A percentile compares a stretch with the other conserved stretches of the same genome.
phyloP scores from a whole-genome alignment of 2,888 invertebrate genomes.

The Blastobasis adustella region DNA sequence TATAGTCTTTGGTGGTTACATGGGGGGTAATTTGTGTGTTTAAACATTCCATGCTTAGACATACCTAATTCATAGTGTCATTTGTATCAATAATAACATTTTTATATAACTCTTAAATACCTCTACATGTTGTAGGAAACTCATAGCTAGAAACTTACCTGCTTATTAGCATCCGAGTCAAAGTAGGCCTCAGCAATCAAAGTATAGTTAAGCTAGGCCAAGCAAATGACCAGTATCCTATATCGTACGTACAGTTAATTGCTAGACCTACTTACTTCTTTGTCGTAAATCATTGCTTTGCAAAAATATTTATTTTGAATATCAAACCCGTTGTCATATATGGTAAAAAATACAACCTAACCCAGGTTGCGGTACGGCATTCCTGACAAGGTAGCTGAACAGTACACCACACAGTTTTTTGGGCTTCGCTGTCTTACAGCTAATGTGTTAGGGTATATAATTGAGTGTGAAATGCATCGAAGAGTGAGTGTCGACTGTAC shows the following conservation, averaged over 20 bases:
- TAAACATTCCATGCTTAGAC: too few species aligned
- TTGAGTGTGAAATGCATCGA: too few species aligned
- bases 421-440: neutral
- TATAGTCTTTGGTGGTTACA: too few species aligned
- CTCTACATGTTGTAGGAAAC: too few species aligned
- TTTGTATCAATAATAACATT: too few species aligned
- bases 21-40: too few species aligned
- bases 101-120: too few species aligned
- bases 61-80: too few species aligned
- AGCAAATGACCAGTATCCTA: conserved; percentile 11
- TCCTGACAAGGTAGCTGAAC: conserved; percentile 45
- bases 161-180: too few species aligned
- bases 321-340: conserved; percentile 15
- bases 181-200: conserved; percentile 19
- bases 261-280: conserved; percentile 10
- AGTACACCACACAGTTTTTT: neutral
- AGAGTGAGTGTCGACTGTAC: conserved; percentile 7
- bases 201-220: conserved; percentile 7
- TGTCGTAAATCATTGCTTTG: neutral
- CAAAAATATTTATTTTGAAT: neutral
- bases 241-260: conserved; percentile 4
- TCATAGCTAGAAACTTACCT: too few species aligned
- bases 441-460: too few species aligned
- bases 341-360: conserved; percentile 39
- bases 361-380: conserved; percentile 56